Percentiles rank a stretch among this genome's conserved stretches.
Evolutionary conservation across 2,113 vertebrate genomes (phyloP).

Genomic region (Junco hyemalis): DNA sequence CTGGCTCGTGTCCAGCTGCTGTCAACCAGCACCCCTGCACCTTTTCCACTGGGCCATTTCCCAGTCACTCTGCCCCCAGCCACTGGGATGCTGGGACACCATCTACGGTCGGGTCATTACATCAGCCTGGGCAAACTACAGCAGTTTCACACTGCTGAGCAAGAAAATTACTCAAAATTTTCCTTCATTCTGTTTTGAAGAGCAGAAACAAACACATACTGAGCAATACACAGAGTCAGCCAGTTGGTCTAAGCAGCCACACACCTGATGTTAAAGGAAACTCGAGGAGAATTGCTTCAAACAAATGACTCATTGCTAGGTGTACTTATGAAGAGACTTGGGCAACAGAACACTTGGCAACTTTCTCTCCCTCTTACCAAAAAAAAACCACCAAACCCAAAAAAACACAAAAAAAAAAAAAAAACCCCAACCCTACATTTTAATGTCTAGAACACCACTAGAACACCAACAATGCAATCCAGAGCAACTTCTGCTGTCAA

Average conservation of each 20-base stretch:
- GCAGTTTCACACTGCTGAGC: background rate
- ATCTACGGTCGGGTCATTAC: background rate
- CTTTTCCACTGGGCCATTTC: background rate
- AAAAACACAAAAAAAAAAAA: background rate
- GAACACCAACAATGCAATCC: background rate
- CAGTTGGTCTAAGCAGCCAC: background rate
- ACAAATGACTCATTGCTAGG: background rate
- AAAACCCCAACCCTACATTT: background rate
- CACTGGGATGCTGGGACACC: background rate
- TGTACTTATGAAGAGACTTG: background rate
- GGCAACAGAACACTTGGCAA: background rate
- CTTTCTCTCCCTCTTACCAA: background rate
- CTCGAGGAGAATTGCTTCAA: background rate
- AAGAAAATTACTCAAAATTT: background rate
- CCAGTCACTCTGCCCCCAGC: background rate
- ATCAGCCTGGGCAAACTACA: background rate
- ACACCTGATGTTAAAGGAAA: background rate
- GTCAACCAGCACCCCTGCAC: accelerated
- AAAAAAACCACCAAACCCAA: background rate
- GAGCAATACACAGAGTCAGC: background rate
- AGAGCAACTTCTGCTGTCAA: background rate
- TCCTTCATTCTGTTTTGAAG: background rate
- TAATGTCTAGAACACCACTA: background rate
- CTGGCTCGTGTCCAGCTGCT: background rate
- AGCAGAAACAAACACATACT: background rate